Evolutionary conservation across 2,888 invertebrate species (phyloP).

Genomic region (Caenorhabditis sp.): DNA sequence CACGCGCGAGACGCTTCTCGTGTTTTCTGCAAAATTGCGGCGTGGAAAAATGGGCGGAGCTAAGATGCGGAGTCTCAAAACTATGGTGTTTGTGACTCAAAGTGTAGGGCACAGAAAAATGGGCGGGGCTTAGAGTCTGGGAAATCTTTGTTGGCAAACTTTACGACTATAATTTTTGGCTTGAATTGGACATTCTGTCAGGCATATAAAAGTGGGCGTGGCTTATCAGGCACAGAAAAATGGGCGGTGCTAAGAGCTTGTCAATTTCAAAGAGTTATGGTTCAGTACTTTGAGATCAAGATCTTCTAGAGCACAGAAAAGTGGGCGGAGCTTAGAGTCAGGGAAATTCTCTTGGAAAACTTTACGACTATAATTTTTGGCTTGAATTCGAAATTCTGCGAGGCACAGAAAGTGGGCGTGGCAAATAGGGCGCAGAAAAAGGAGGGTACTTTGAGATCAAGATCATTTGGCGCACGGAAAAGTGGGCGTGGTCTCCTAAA

Average conservation of each 20-base stretch:
- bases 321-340: neutral
- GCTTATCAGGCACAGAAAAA: too few species aligned
- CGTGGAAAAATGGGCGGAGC: neutral
- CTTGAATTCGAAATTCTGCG: neutral
- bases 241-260: neutral
- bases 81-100: neutral
- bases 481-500: neutral
- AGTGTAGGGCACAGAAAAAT: neutral
- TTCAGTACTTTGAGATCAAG: neutral
- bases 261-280: neutral
- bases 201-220: too few species aligned
- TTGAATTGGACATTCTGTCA: too few species aligned
- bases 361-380: neutral
- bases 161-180: neutral
- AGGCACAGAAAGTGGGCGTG: too few species aligned
- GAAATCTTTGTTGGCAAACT: neutral
- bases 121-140: neutral
- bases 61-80: neutral
- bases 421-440: too few species aligned
- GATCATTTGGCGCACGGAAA: neutral
- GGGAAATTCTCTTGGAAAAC: neutral
- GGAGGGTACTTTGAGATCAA: too few species aligned
- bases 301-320: neutral
- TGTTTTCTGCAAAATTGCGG: slow-evolving; percentile 53
- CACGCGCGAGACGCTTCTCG: slow-evolving; percentile 68